Evolutionary conservation across 2,113 vertebrate genomes (phyloP), one percentile per base, ranked within the genome.

Genomic region (Lepisosteus osseus): DNA sequence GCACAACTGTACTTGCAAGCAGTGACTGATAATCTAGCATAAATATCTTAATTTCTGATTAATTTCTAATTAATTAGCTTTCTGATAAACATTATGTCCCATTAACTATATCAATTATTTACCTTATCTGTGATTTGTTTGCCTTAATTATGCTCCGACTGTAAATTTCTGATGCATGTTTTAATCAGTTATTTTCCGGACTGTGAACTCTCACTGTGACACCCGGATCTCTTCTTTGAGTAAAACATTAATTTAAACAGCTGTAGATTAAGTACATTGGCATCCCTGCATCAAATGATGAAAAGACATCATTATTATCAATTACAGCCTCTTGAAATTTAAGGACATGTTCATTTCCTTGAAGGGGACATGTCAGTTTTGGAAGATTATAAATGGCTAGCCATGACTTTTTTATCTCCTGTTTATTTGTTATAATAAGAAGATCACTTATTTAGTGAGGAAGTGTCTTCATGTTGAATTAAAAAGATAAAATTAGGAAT

Each of bases 61-160:
- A 59, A 59, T 59, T 80, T 73, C 74, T 76, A 76, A 76, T 85
- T 86, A 88, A 89, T 87, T 84, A 86, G 83, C 83, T 73, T 74
- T 65, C 82, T 80, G 80, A 80, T 87, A 86, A 85, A 87, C 76
- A 85, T 57, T 74, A 74, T 66, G 78, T 85, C 78, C 81, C 76
- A 77, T 86, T 85, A 86, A 79, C 79, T 76, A 75, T 66, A 73
- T 77, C 76, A 51, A 74, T 80, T 73, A 79, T 81, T 83, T 86
- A 83, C 83, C 84, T 87, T n/a, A 59, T 59, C 56, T 59, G 7
- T 59, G 56, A 59, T 59, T 59, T 59, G 56, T 59, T 59, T 12
- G n/a, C 56, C 56, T 59, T 59, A n/a, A 59, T 59, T 14, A 59
- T 59, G n/a, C 56, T 59, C 3, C 56, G 11, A 59, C n/a, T 12